These are phyloP conservation scores for Drosophila busckii DNA, from an alignment of 1,140 invertebrate genomes.

Conservation along the genomic window DNA sequence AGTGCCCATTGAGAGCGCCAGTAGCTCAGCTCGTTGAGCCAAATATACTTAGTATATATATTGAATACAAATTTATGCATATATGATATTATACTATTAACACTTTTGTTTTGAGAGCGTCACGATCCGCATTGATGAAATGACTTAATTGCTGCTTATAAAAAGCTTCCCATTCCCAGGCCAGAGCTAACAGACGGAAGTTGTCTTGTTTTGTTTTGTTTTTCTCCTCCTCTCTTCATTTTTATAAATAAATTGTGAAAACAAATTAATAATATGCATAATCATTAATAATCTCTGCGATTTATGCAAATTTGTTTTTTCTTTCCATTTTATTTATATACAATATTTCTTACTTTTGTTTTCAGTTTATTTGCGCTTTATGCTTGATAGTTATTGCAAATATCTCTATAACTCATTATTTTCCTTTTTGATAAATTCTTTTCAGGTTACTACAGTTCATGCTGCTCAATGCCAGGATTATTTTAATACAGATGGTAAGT, in stretches of 20 bases:
- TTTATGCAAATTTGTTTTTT: constrained; percentile 56
- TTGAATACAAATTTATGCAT: no score
- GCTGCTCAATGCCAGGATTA: constrained; percentile 75
- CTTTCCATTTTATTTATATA: constrained; percentile 52
- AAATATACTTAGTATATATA: background rate
- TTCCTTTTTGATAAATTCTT: constrained; percentile 20
- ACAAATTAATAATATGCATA: constrained; percentile 67
- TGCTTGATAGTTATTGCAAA: constrained; percentile 56
- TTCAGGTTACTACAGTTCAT: constrained; percentile 77
- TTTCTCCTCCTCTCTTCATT: no score
- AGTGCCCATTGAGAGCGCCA: no score
- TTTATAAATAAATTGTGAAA: constrained; percentile 35
- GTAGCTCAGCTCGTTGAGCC: constrained; percentile 4
- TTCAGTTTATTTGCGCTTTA: no score
- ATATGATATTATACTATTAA: no score
- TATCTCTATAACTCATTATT: constrained; percentile 26
- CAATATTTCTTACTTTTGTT: no score
- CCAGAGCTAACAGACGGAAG: constrained; percentile 49
- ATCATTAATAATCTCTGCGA: constrained; percentile 62
- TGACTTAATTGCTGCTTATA: constrained; percentile 60
- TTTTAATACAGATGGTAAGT: constrained; percentile 76
- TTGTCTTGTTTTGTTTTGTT: no score
- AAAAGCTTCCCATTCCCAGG: constrained; percentile 20
- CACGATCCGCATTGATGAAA: constrained; percentile 51
- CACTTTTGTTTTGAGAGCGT: constrained; percentile 44